Conservation (phyloP, 2,888 invertebrate species). For the Drosophila longiperda region DNA sequence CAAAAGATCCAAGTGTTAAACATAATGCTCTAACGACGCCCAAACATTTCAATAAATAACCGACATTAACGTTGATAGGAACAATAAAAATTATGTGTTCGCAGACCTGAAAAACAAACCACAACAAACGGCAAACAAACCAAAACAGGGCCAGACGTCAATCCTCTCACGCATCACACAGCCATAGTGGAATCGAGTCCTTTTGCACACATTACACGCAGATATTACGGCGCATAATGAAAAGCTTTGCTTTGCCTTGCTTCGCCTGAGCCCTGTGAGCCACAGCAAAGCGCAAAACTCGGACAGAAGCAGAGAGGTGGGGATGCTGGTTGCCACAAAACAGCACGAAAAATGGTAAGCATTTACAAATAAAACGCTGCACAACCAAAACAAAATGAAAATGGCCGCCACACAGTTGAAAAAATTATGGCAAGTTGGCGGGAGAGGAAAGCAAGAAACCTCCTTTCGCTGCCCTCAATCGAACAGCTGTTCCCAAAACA, state of each 20-base stretch:
- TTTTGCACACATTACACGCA: slow-evolving; percentile 59
- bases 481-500: slow-evolving; percentile 64
- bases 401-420: slow-evolving; percentile 44
- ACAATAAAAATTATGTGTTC: slow-evolving; percentile 62
- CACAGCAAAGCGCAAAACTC: slow-evolving; percentile 27
- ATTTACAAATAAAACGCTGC: slow-evolving; percentile 18
- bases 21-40: slow-evolving; percentile 36
- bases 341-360: slow-evolving; percentile 27
- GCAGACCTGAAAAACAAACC: slow-evolving; percentile 26
- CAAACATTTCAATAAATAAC: slow-evolving; percentile 69
- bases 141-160: slow-evolving; percentile 36
- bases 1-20: neutral
- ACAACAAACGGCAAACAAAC: slow-evolving; percentile 22
- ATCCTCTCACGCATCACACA: slow-evolving; percentile 25
- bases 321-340: slow-evolving; percentile 31
- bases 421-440: slow-evolving; percentile 59
- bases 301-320: slow-evolving; percentile 8
- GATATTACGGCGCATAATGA: slow-evolving; percentile 69
- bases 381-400: slow-evolving; percentile 32
- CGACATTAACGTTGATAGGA: slow-evolving; percentile 54
- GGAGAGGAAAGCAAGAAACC: neutral
- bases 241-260: slow-evolving; percentile 44
- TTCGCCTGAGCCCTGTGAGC: neutral
- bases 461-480: neutral
- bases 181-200: slow-evolving; percentile 30